Conservation (phyloP, 1,140 invertebrate species). For the Neodiprion pinetum region DNA sequence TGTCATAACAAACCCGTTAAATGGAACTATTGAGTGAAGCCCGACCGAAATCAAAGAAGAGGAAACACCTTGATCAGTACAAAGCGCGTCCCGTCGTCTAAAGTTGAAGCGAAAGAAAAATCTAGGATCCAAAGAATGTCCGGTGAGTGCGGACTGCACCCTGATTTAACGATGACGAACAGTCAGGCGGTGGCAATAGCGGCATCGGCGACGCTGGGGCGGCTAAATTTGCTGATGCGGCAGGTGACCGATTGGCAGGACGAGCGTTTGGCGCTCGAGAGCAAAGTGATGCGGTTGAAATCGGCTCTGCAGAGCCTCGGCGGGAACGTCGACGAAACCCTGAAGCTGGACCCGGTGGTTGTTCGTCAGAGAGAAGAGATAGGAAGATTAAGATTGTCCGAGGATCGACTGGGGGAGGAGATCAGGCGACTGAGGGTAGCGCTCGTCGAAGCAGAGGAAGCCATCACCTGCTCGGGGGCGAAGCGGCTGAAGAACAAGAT, state of each 20-base stretch:
- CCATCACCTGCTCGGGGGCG: not conserved
- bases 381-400: conserved; percentile 21
- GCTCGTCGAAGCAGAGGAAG: conserved; percentile 18
- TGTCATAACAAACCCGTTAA: too few species aligned
- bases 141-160: conserved; percentile 25
- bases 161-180: conserved; percentile 20
- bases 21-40: too few species aligned
- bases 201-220: conserved; percentile 25
- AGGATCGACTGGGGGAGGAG: conserved; percentile 28
- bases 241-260: conserved; percentile 32
- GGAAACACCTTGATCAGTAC: too few species aligned
- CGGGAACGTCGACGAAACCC: not conserved
- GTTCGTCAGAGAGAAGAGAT: conserved; percentile 32
- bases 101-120: too few species aligned
- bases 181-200: conserved; percentile 26
- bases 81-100: too few species aligned
- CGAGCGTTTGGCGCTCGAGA: conserved; percentile 31
- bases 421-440: conserved; percentile 24
- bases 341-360: conserved; percentile 16
- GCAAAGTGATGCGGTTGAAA: conserved; percentile 34
- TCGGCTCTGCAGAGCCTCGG: conserved; percentile 22
- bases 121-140: conserved; percentile 23
- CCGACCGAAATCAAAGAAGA: too few species aligned
- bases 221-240: conserved; percentile 34
- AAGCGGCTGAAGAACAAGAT: conserved; percentile 23